Percentiles rank a stretch among this genome's conserved stretches.
These are phyloP conservation scores for Brachyrhaphis roseni DNA, from an alignment of 2,797 vertebrate genomes.

Conservation along the genomic window DNA sequence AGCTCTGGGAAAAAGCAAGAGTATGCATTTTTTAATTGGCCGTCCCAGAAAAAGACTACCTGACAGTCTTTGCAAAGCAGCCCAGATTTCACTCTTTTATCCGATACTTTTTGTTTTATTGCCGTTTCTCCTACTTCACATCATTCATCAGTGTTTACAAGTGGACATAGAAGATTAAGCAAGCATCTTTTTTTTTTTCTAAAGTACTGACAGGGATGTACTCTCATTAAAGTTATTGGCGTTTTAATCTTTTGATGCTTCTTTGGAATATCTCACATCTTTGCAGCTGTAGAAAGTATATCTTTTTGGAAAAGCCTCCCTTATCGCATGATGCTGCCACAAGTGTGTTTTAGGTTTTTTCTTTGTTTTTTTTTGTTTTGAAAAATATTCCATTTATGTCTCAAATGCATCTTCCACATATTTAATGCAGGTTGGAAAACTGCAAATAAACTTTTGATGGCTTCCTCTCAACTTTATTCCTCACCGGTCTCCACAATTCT, in stretches of 20 bases:
- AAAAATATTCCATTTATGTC: neutral
- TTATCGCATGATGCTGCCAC: neutral
- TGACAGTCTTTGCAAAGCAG: slow-evolving; percentile 27
- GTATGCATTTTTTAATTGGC: slow-evolving; percentile 73
- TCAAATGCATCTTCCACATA: neutral
- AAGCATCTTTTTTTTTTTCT: neutral
- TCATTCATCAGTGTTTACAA: neutral
- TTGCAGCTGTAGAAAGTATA: neutral
- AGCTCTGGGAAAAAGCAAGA: slow-evolving; percentile 67
- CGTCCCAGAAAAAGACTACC: slow-evolving; percentile 23
- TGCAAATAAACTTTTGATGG: neutral
- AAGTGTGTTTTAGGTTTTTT: neutral
- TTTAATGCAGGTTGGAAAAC: neutral
- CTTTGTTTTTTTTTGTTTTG: too few relatives aligned
- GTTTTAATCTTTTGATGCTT: neutral
- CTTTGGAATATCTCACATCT: neutral
- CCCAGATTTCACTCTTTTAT: neutral
- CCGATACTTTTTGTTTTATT: neutral
- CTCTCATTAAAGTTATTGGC: neutral
- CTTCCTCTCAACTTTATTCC: neutral
- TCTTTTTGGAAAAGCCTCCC: neutral
- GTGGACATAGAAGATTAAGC: neutral
- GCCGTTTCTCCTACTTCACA: neutral
- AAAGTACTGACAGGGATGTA: neutral
- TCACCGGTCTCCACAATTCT: neutral